Conservation (phyloP, 2,888 invertebrate species). For the Sarcophaga variegata region DNA sequence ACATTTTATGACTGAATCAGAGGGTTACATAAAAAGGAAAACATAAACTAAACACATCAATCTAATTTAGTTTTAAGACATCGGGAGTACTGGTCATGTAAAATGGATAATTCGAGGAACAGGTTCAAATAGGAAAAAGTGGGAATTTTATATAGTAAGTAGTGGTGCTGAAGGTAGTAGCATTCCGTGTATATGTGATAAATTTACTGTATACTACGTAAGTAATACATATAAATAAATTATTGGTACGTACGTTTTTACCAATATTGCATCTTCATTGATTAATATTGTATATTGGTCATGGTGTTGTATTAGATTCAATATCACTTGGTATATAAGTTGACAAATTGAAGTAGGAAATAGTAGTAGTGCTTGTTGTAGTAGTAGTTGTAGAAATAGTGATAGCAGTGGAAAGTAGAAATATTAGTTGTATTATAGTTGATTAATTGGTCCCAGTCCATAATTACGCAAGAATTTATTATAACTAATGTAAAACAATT, state of each 20-base stretch:
- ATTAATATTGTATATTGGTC: background rate
- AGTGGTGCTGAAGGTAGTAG: background rate
- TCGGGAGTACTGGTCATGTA: background rate
- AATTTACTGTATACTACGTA: background rate
- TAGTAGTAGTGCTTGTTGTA: constrained; percentile 23
- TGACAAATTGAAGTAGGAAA: constrained; percentile 43
- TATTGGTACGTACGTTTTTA: background rate
- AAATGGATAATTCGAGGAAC: background rate
- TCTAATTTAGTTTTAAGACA: background rate
- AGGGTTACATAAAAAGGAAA: background rate
- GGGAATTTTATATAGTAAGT: background rate
- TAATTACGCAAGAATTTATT: background rate
- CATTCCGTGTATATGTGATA: background rate
- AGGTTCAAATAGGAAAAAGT: background rate
- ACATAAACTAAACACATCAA: background rate
- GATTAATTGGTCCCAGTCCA: constrained; percentile 39
- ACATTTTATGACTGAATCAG: background rate
- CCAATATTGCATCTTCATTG: background rate
- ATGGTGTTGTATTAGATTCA: constrained; percentile 30
- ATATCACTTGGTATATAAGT: constrained; percentile 35
- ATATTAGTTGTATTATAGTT: constrained; percentile 46
- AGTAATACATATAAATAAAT: background rate
- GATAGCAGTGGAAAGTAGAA: constrained; percentile 37
- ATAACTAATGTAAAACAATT: constrained; percentile 24
- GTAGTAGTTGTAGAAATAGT: constrained; percentile 34